These are phyloP conservation scores for Dolichallabes microphthalmus DNA, from an alignment of 2,113 vertebrate genomes.

Conservation along the genomic window DNA sequence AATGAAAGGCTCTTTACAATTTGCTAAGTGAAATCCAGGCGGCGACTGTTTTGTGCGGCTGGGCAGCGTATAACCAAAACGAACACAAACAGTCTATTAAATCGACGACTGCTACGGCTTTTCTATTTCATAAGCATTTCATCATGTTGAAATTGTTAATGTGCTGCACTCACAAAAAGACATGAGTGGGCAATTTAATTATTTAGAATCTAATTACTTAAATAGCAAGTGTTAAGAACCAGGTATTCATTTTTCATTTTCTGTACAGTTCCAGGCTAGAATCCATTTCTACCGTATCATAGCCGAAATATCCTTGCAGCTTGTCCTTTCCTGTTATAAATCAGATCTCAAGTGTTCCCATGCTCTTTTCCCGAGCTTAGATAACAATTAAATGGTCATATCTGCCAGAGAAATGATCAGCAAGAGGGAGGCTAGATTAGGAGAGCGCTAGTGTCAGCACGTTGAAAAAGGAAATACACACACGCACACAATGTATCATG, in stretches of 20 bases:
- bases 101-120: background rate
- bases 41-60: no score
- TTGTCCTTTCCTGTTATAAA: constrained; percentile 5
- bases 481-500: background rate
- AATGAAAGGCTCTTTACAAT: no score
- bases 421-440: constrained; percentile 6
- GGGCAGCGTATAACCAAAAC: constrained; percentile 8
- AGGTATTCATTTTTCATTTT: background rate
- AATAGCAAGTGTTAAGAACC: background rate
- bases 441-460: constrained; percentile 8
- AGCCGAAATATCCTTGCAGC: background rate
- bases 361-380: constrained; percentile 19
- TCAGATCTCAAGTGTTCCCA: constrained; percentile 5
- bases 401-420: constrained; percentile 49
- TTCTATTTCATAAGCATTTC: background rate
- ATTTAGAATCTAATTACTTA: background rate
- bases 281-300: background rate
- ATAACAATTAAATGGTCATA: constrained; percentile 52
- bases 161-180: background rate
- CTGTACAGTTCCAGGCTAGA: background rate
- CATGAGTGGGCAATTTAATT: background rate
- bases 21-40: no score
- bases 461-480: constrained; percentile 27
- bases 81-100: background rate
- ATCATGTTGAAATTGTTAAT: background rate